Base-by-base conservation (phyloP, 2,797 vertebrate genomes). In the Diplodus puntazzo region DNA sequence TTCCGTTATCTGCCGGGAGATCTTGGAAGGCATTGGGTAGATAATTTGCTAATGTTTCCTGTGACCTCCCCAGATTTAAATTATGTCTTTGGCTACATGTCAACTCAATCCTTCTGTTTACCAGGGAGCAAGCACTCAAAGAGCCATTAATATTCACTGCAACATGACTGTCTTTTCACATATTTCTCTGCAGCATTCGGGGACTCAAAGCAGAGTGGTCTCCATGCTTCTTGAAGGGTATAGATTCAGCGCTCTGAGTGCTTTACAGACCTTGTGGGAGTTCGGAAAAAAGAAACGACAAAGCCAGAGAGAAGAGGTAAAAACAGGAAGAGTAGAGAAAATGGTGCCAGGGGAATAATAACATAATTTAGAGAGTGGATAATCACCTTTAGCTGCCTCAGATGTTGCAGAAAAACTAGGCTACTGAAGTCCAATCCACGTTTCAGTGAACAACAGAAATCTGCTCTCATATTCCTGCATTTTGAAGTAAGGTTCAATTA, bases 31-130 rank as follows among this genome's bases (percentile, higher is more conserved):
- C 94, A 93, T 91, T 84, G 90, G 92, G 77, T 93, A 94, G 93
- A 95, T 95, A 93, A 96, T 96, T 95, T 95, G 95, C 94, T 95
- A 93, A 95, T 94, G 94, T 95, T 95, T 95, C 92, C 95, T 95
- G 92, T 96, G 95, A 95, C 95, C 94, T 95, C 94, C 92, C 90
- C 90, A 90, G 94, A 94, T 94, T 95, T 92, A 95, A 94, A 95
- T 94, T 82, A 92, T 93, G 93, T 94, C 93, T 94, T 94, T 93
- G 94, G 93, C 92, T 92, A 92, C 89, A 91, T 93, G 92, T 93
- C 91, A 94, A 88, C 88, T 90, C 85, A 90, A 88, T 91, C 81
- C 86, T 83, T 83, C 86, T 91, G 92, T 94, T 94, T 94, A 94
- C 92, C 91, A 89, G 77, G 73, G 91, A 88, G 85, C 82, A 89